Base-by-base conservation (phyloP, 2,888 invertebrate species). In the Ennomos erosarius region DNA sequence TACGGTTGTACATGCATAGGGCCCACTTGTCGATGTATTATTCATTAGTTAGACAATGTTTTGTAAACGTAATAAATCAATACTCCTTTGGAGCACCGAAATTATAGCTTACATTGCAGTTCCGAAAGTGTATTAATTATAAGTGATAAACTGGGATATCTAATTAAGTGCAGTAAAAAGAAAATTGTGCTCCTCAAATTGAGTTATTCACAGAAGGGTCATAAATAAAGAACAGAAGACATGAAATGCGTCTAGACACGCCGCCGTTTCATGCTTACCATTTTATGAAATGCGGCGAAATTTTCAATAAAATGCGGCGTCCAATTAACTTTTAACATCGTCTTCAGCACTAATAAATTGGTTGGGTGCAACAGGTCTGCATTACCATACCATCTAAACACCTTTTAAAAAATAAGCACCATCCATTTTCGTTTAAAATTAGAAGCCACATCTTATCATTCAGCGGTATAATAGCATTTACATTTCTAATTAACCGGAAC, bases 1-100 rank as follows among this genome's bases (percentile, higher is more conserved):
- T 55, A 64, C 55, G 47, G 53, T 54, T 52, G 26, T 26, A 59
- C 56, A 64, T 58, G 61, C 65, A 45, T 59, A 59, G 56, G 58
- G 54, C 49, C 39, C 47, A 63, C 46, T 47, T 43, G 56, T 64
- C 48, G 64, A 53, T 48, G 49, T 67, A n/a, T n/a, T n/a, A n/a
- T n/a, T n/a, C 46, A 50, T 38, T 43, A 33, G 39, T 10, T 36
- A 38, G 10, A 8, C 8, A 43, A 9, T n/a, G n/a, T n/a, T n/a
- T n/a, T 46, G 8, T 13, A 54, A 39, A 13, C 9, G 35, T 13
- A 26, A 45, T 16, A 33, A 33, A 44, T 16, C 10, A 37, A 9
- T 38, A 44, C 16, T 8, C 10, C n/a, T 38, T 52, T 35, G 11
- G 9, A 12, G 37, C 33, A 12, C 9, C 33, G 13, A 37, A 12